phyloP scores from a whole-genome alignment of 2,888 invertebrate genomes.

The Glyphotaelius pellucidus region DNA sequence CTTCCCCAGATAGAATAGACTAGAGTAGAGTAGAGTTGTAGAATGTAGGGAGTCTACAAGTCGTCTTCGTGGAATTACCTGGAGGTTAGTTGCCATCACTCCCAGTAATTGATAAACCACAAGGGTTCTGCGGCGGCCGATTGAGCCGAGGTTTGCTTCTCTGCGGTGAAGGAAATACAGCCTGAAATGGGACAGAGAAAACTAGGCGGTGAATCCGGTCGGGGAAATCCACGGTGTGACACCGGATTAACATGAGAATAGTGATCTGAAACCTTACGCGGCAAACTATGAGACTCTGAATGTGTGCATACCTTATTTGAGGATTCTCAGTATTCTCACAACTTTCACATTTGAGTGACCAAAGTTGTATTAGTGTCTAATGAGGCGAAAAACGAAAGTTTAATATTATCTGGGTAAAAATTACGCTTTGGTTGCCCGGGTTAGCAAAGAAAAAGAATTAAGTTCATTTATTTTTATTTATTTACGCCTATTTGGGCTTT shows the following conservation, averaged over 20 bases:
- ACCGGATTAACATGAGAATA: background rate
- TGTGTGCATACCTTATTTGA: background rate
- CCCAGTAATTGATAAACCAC: slow-evolving; percentile 25
- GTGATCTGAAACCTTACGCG: background rate
- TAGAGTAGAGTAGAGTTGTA: no score
- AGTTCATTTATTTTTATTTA: no score
- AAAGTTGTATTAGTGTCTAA: no score
- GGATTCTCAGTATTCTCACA: background rate
- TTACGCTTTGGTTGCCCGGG: no score
- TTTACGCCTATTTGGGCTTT: no score
- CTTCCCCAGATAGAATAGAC: no score
- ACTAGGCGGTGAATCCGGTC: background rate
- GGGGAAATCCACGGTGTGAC: background rate
- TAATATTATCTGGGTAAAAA: no score
- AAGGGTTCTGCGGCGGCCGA: background rate
- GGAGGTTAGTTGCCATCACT: background rate
- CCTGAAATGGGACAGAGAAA: background rate
- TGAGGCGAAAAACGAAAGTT: no score
- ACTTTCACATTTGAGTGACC: background rate
- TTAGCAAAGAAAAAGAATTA: no score
- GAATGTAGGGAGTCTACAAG: background rate
- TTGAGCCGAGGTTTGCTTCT: background rate
- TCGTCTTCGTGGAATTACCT: background rate
- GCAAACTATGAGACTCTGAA: background rate
- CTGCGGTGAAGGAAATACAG: background rate